phyloP scores from a whole-genome alignment of 2,113 vertebrate species.

The Piliocolobus tephrosceles region DNA sequence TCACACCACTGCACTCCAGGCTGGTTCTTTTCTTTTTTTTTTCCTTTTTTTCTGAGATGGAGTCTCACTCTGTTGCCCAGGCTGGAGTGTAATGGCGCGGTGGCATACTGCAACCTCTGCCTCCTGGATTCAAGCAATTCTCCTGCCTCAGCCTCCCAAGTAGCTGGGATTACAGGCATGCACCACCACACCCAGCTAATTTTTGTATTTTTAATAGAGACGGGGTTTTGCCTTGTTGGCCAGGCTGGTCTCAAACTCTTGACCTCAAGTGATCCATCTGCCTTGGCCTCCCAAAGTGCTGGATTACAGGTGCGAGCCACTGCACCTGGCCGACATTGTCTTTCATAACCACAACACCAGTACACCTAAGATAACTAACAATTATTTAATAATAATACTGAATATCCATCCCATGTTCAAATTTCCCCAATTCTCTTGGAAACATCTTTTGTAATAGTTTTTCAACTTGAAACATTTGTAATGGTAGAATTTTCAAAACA shows the following conservation, averaged over 20 bases:
- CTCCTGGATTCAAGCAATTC: neutral
- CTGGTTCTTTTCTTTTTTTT: no score
- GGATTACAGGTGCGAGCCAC: no score
- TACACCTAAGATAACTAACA: neutral
- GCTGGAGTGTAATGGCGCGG: neutral
- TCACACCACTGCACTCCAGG: no score
- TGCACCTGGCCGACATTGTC: neutral
- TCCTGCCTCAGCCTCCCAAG: neutral
- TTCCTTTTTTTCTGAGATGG: no score
- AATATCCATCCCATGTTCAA: neutral
- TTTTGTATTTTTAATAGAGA: no score
- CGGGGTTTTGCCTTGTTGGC: no score
- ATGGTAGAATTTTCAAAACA: slow-evolving; percentile 29
- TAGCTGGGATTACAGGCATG: neutral
- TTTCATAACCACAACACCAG: neutral
- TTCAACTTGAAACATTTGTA: neutral
- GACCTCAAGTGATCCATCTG: no score
- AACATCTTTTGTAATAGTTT: neutral
- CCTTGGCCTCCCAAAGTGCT: no score
- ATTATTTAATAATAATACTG: neutral
- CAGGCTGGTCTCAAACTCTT: no score
- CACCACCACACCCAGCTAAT: neutral
- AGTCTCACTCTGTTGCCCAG: neutral
- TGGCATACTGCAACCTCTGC: neutral
- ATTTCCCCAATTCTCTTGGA: neutral